Evolutionary conservation across 2,113 vertebrate species (phyloP).

Genomic region (Lepus americanus): DNA sequence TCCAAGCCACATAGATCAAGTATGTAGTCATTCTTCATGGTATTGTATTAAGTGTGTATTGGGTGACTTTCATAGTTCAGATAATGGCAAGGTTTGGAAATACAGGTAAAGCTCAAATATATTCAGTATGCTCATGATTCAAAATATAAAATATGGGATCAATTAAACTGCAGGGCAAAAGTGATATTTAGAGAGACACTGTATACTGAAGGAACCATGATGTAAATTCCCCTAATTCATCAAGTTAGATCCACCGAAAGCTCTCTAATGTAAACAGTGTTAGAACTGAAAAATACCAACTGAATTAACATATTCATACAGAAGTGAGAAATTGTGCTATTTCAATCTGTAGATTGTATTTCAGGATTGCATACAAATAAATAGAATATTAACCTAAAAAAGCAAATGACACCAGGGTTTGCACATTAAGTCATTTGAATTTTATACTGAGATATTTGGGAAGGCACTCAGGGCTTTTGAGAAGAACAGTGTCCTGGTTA

Average conservation of each 20-base stretch:
- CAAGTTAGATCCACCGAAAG: not conserved
- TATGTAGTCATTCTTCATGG: not conserved
- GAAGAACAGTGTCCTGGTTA: not conserved
- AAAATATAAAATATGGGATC: not conserved
- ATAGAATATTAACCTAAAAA: not conserved
- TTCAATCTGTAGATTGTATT: not conserved
- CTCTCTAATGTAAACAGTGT: not conserved
- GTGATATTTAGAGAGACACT: not conserved
- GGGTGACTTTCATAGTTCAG: not conserved
- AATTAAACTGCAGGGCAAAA: not conserved
- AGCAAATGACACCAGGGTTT: not conserved
- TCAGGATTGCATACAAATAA: not conserved
- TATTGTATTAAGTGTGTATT: not conserved
- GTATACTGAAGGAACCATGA: not conserved
- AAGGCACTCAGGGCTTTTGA: not conserved
- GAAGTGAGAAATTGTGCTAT: not conserved
- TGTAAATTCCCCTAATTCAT: not conserved
- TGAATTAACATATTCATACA: not conserved
- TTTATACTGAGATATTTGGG: not conserved
- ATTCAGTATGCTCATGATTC: not conserved
- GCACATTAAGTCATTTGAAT: not conserved
- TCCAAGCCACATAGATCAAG: not conserved
- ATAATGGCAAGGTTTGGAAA: not conserved
- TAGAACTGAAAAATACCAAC: not conserved
- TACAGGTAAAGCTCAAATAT: not conserved